Conservation (phyloP, 1,140 invertebrate genomes). For the Trichomalopsis sarcophagae region DNA sequence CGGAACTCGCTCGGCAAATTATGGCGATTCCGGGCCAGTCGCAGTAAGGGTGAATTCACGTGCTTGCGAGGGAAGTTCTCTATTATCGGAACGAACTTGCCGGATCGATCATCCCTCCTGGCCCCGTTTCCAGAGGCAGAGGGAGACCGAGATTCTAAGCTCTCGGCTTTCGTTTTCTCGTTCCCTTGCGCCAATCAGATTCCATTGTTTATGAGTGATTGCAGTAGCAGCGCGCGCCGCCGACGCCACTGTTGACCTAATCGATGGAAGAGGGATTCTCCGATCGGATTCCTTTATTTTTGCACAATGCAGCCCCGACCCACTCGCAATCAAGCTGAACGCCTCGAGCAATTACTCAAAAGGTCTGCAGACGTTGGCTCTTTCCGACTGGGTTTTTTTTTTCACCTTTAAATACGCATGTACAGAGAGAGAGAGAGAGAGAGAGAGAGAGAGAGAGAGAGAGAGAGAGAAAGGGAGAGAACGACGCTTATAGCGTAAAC, state of each 20-base stretch:
- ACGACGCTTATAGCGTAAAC: neutral
- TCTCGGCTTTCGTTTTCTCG: neutral
- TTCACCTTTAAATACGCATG: no score
- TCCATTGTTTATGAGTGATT: constrained; percentile 39
- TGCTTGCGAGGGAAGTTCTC: neutral
- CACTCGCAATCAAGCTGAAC: neutral
- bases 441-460: no score
- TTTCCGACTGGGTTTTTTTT: no score
- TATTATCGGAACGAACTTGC: constrained; percentile 30
- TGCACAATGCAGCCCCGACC: neutral
- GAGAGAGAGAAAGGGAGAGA: no score
- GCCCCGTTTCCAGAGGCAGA: neutral
- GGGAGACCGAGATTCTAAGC: neutral
- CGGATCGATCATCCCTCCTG: constrained; percentile 14
- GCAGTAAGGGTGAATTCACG: neutral
- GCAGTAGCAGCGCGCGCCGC: neutral
- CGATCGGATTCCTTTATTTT: constrained; percentile 6
- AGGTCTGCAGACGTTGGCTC: neutral
- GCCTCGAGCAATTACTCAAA: neutral
- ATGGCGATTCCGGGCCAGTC: constrained; percentile 7
- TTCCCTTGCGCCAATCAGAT: constrained; percentile 6
- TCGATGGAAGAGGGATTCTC: constrained; percentile 18
- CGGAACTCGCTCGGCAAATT: constrained; percentile 31
- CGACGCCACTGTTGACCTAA: constrained; percentile 2
- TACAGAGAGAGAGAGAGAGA: no score